phyloP scores from a whole-genome alignment of 1,140 invertebrate species.

The Micrasema minimum region DNA sequence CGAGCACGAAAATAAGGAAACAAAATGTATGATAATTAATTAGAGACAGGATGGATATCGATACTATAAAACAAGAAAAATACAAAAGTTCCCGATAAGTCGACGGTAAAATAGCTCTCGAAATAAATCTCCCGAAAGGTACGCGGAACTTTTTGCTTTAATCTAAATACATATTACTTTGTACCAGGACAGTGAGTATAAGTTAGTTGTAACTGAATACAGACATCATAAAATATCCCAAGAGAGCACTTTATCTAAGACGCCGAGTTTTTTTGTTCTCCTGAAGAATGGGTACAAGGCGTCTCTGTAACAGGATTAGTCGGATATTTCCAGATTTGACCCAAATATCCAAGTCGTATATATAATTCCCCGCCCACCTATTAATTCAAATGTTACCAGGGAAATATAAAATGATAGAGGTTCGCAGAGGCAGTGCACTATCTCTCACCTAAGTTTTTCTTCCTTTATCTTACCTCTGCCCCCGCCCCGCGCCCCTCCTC shows the following conservation, averaged over 20 bases:
- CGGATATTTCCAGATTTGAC: constrained; percentile 47
- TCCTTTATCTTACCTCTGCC: constrained; percentile 52
- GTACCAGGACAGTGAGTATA: neutral
- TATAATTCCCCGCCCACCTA: constrained; percentile 40
- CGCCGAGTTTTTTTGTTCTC: constrained; percentile 29
- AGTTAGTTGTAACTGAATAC: constrained; percentile 28
- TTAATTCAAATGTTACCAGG: constrained; percentile 48
- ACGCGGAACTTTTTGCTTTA: constrained; percentile 2
- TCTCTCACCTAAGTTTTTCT: constrained; percentile 53
- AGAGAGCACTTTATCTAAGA: constrained; percentile 30
- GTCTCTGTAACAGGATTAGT: constrained; percentile 41
- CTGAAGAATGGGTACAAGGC: constrained; percentile 43
- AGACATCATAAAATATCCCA: constrained; percentile 32
- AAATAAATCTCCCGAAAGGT: constrained; percentile 15
- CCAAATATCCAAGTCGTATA: constrained; percentile 45
- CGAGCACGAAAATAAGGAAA: too few relatives aligned
- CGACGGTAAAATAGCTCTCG: neutral
- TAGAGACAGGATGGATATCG: neutral
- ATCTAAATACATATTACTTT: constrained; percentile 2
- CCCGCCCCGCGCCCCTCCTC: constrained; percentile 12
- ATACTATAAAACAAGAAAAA: constrained; percentile 6
- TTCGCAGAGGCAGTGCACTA: constrained; percentile 49
- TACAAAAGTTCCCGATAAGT: neutral
- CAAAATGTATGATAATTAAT: too few relatives aligned
- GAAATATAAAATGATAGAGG: constrained; percentile 50